Percentiles rank a stretch among this genome's conserved stretches.
Conservation (phyloP, 2,888 invertebrate species). For the Pedicia rivosa region DNA sequence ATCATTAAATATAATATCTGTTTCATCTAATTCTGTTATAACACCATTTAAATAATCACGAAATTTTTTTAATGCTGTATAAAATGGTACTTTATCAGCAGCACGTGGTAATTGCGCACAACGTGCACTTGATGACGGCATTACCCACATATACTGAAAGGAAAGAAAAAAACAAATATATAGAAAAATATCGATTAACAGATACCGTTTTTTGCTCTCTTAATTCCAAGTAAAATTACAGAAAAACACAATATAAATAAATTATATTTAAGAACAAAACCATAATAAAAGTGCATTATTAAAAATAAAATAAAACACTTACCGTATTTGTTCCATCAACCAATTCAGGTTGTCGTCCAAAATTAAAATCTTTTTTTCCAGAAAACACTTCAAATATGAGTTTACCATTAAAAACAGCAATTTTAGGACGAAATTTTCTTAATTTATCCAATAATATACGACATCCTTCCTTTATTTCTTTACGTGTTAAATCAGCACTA, state of each 20-base stretch:
- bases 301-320: conserved; percentile 27
- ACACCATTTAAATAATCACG: conserved; percentile 85
- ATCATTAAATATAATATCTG: conserved; percentile 72
- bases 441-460: conserved; percentile 79
- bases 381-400: conserved; percentile 95
- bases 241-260: no score
- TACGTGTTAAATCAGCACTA: conserved; percentile 83
- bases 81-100: conserved; percentile 96
- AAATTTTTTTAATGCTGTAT: conserved; percentile 87
- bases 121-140: conserved; percentile 95
- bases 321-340: conserved; percentile 91
- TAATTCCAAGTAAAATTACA: no score
- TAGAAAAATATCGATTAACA: conserved; percentile 3
- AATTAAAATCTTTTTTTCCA: conserved; percentile 92
- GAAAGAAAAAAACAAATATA: conserved; percentile 7
- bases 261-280: conserved; percentile 8
- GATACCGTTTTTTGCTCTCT: no score
- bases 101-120: conserved; percentile 96
- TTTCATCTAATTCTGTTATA: conserved; percentile 68
- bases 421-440: conserved; percentile 84
- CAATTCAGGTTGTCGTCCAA: conserved; percentile 87
- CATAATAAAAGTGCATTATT: conserved; percentile 3
- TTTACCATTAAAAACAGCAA: conserved; percentile 97
- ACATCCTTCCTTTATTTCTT: conserved; percentile 88
- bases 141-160: conserved; percentile 91